Base-by-base conservation (phyloP, 1,140 invertebrate genomes). In the Cotesia glomerata region DNA sequence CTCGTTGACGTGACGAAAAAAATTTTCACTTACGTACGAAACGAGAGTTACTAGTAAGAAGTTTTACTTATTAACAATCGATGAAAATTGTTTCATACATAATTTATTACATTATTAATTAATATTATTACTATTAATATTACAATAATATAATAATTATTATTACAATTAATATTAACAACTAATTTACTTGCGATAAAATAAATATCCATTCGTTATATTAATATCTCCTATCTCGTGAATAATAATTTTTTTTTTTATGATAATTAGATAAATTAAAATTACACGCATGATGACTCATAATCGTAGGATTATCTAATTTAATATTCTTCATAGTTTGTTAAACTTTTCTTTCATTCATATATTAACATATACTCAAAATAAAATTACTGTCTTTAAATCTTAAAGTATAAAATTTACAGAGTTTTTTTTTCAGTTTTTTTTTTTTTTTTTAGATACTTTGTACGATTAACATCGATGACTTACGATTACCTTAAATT, bases 381-480 rank as follows among this genome's bases (percentile, higher is more conserved):
- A 56, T 77, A 83, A 77, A 79, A 71, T 69, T 76, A 72, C 76
- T 74, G 71, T 76, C 79, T 69, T 58, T 77, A 59, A 75, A 76
- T 71, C 67, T 45, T 76, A 78, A 73, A 75, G 77, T 83, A 81
- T 81, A 86, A 85, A 85, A 84, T 83, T 79, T 82, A 80, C 80
- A 82, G 77, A 79, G 75, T 75, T 80, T 74, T 14, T 45, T 39
- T 45, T 45, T 45, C 1, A 26, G 26, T 26, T 45, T 45, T 11
- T 45, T 45, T 45, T 39, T 39, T 72, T 61, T 74, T 64, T 36
- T 35, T 75, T 72, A 74, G 63, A 80, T 79, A 81, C 65, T 85
- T 84, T 81, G 80, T 83, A 85, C 79, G 81, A 82, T 74, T 80
- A 84, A 86, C 81, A 84, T 84, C 79, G 80, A 85, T 86, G 82